phyloP scores from a whole-genome alignment of 2,797 vertebrate species.

The Geotrypetes seraphini region DNA sequence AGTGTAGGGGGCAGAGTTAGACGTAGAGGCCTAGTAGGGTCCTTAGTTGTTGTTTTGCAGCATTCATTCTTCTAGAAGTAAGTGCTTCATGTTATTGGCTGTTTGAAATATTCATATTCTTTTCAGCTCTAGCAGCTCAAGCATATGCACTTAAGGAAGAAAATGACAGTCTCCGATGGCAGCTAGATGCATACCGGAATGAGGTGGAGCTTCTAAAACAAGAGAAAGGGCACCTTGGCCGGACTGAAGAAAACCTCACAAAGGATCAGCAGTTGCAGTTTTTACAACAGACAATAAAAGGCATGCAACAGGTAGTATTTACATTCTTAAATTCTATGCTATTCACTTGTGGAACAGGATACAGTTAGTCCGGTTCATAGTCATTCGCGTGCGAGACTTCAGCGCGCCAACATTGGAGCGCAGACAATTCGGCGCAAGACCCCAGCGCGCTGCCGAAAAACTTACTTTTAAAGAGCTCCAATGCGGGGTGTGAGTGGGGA shows the following conservation, averaged over 20 bases:
- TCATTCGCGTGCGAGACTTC: too few species aligned
- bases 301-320: constrained; percentile 83
- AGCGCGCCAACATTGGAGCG: too few species aligned
- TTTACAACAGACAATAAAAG: constrained; percentile 82
- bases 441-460: too few species aligned
- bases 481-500: too few species aligned
- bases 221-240: constrained; percentile 65
- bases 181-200: constrained; percentile 87
- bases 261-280: constrained; percentile 81
- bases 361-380: too few species aligned
- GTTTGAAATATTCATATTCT: neutral
- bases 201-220: constrained; percentile 88
- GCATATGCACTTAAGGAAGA: constrained; percentile 79
- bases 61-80: constrained; percentile 7
- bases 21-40: too few species aligned
- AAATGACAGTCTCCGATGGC: constrained; percentile 91
- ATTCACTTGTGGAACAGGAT: too few species aligned
- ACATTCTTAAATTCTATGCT: too few species aligned
- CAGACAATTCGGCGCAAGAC: too few species aligned
- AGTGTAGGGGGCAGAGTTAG: too few species aligned
- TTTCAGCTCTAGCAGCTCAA: constrained; percentile 57
- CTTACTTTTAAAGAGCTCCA: too few species aligned
- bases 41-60: too few species aligned
- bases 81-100: constrained; percentile 10
- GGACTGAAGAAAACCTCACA: constrained; percentile 62